Base-by-base conservation (phyloP, 2,888 invertebrate genomes). In the Anthrax anthrax region DNA sequence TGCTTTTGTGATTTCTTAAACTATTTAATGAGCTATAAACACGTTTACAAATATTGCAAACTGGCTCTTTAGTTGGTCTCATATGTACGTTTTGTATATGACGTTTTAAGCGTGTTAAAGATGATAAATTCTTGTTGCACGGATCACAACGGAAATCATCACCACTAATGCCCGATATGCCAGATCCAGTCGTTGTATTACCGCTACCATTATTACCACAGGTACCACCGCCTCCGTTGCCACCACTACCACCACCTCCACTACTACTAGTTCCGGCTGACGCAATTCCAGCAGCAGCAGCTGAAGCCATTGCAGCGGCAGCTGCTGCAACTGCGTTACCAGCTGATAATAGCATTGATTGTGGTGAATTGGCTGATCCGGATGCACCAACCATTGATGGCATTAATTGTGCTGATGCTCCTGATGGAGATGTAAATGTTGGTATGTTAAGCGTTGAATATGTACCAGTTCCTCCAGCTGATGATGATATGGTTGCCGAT, bases 1-100 rank as follows among this genome's bases (percentile, higher is more conserved):
- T 87, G 71, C 87, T 87, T 79, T 87, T 87, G 77, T 88, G 88
- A 76, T 88, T 88, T 70, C 88, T 77, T 63, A 88, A 78, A 68
- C 86, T 87, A 76, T 88, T 88, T 63, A 88, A 77, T 67, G 87
- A 88, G 76, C 87, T 86, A 76, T 88, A 89, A 60, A 87, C 87
- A 67, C 88, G 82, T 71, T 87, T 86, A 77, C 88, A 89, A 69
- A 88, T 86, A 76, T 85, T 87, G 77, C 88, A 89, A 67, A 87
- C 85, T 57, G 87, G 87, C 73, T 86, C 86, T 74, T 87, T 80
- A 69, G 86, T 84, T 61, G 87, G 87, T 63, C 85, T 77, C 81
- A 86, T 85, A 75, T 88, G 88, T 62, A 87, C 87, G 74, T 88
- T 87, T 76, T 87, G 87, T 74, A 86, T 87, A 75, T 88, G 88